phyloP scores from a whole-genome alignment of 1,140 invertebrate species.

The Pseudoatta argentina region DNA sequence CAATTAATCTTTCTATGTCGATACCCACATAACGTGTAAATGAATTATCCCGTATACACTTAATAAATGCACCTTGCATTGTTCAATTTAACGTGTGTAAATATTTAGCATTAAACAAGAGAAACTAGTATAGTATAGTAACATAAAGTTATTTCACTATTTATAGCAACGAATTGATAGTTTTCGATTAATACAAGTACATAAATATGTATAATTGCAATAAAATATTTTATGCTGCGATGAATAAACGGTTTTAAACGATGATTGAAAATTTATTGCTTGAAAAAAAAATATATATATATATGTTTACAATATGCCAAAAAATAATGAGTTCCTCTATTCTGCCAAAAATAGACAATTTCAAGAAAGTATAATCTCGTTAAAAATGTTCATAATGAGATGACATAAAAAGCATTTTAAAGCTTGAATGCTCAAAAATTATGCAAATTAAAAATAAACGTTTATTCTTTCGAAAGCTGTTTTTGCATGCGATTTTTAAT shows the following conservation, averaged over 20 bases:
- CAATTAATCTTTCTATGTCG: slow-evolving; percentile 20
- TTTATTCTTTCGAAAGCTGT: no score
- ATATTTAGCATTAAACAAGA: neutral
- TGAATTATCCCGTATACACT: slow-evolving; percentile 8
- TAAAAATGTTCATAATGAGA: no score
- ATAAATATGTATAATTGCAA: neutral
- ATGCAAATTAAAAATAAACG: no score
- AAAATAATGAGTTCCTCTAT: no score
- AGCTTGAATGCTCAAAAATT: no score
- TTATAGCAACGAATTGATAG: neutral
- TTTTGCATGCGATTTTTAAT: no score
- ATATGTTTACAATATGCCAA: no score
- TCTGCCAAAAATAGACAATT: no score
- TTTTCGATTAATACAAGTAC: neutral
- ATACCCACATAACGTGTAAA: neutral
- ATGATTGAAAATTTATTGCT: neutral
- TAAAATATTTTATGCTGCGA: neutral
- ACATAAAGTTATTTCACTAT: neutral
- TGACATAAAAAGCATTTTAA: no score
- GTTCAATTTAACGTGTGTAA: neutral
- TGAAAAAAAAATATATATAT: neutral
- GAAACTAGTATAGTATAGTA: no score
- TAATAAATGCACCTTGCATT: slow-evolving; percentile 3
- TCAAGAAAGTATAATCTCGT: no score
- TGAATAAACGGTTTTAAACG: no score